These are phyloP conservation scores for Tipula vernalis DNA, from an alignment of 2,888 invertebrate species.

Conservation along the genomic window DNA sequence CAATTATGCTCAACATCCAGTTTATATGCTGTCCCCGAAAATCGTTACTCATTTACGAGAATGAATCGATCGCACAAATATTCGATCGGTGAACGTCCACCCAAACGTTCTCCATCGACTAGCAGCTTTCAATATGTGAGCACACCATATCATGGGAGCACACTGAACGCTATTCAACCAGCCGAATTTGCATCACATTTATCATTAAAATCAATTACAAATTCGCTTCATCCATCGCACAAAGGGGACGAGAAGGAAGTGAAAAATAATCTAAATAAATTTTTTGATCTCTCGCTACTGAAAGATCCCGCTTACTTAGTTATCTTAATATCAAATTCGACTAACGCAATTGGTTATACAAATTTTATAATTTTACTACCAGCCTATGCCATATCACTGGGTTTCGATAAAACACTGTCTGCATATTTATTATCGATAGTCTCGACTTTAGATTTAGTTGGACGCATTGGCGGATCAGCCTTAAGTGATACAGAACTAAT, in stretches of 20 bases:
- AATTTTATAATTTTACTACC: constrained; percentile 75
- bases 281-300: constrained; percentile 60
- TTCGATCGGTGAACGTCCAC: constrained; percentile 34
- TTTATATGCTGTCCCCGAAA: constrained; percentile 58
- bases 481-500: constrained; percentile 63
- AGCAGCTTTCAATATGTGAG: constrained; percentile 76
- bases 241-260: constrained; percentile 22
- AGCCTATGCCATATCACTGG: constrained; percentile 56
- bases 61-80: neutral
- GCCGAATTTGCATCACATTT: constrained; percentile 67
- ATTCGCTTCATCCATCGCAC: constrained; percentile 38
- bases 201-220: constrained; percentile 55
- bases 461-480: constrained; percentile 74
- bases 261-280: constrained; percentile 38
- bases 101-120: constrained; percentile 58
- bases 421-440: constrained; percentile 68
- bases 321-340: constrained; percentile 71
- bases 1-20: constrained; percentile 53
- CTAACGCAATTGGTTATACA: constrained; percentile 75
- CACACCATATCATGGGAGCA: constrained; percentile 76
- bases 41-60: constrained; percentile 28
- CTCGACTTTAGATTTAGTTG: constrained; percentile 66
- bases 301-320: constrained; percentile 71
- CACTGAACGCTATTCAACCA: constrained; percentile 56
- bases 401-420: constrained; percentile 56